Evolutionary conservation across 1,140 invertebrate genomes (phyloP).

Genomic region (Pseudomyrmex gracilis): DNA sequence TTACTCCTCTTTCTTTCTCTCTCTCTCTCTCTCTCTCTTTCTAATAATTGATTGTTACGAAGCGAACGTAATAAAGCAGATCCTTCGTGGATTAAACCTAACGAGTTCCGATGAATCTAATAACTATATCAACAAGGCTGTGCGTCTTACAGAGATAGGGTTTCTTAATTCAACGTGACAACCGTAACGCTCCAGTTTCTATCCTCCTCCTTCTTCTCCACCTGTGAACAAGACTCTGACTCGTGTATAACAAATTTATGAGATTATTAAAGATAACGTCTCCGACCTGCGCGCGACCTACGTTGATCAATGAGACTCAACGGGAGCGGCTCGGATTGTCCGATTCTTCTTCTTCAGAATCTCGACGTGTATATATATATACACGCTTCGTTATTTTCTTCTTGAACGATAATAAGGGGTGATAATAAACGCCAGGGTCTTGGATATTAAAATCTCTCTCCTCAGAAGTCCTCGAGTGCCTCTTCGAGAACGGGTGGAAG

Average conservation of each 20-base stretch:
- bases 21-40: too few relatives aligned
- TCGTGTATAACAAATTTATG: slow-evolving; percentile 11
- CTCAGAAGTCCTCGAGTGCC: slow-evolving; percentile 59
- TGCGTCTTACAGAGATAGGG: slow-evolving; percentile 74
- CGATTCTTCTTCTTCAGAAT: slow-evolving; percentile 12
- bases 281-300: background rate
- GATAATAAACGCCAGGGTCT: slow-evolving; percentile 70
- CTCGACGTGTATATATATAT: background rate
- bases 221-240: background rate
- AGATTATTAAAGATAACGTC: slow-evolving; percentile 28
- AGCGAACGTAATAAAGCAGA: background rate
- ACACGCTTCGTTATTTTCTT: slow-evolving; percentile 57
- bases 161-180: slow-evolving; percentile 82
- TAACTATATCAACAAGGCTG: slow-evolving; percentile 70
- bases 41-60: too few relatives aligned
- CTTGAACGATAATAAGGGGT: slow-evolving; percentile 66
- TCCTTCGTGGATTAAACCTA: slow-evolving; percentile 22
- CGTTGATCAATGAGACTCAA: background rate
- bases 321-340: background rate
- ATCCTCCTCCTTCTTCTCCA: background rate
- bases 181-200: slow-evolving; percentile 79
- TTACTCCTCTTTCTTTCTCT: too few relatives aligned
- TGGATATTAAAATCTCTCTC: slow-evolving; percentile 77
- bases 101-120: slow-evolving; percentile 73
- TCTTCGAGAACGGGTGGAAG: slow-evolving; percentile 68